Evolutionary conservation across 2,888 invertebrate species (phyloP), one percentile per base, ranked within the genome.

Genomic region (Anorthoa munda): DNA sequence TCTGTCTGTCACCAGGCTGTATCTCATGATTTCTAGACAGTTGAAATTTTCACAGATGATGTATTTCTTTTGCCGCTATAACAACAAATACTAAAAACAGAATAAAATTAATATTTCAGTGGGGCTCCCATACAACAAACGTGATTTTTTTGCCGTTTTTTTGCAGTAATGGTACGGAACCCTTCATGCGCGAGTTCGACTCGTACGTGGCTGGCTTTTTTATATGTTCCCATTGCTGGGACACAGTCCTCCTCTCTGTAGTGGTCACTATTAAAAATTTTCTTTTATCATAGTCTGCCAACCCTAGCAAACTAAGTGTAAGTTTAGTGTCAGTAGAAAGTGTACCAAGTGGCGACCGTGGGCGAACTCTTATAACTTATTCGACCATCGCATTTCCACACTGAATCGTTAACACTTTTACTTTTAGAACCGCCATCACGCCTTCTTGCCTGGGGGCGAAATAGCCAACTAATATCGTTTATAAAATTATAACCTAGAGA

Each of bases 381-480:
- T 83, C 86, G 86, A 73, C 77, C 79, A 78, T 83, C 83, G 83
- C 81, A 86, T 87, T 87, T 83, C 86, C 79, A 66, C 79, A 77
- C 74, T 72, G 75, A 79, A 61, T 80, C 84, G 90, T 90, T 83
- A 90, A 89, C 90, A 94, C 94, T 94, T 94, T 94, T 94, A 94
- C 94, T 94, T 94, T 94, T 91, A 84, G 77, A 79, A 78, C 72
- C n/a, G 26, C 61, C 58, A 83, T 79, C 74, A 70, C 79, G 81
- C 82, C 82, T 86, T 80, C 82, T 77, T 79, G 86, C 87, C 81
- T 48, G 64, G 70, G 83, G 83, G 70, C 80, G 63, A 65, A 67
- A 71, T 83, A 55, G 70, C 53, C 7, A 60, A 68, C 63, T 78
- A 63, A 66, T 77, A 58, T 71, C 71, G 55, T 68, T 72, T 73